These are phyloP conservation scores for Lasioglossum morio DNA, from an alignment of 2,888 invertebrate genomes.

Conservation along the genomic window DNA sequence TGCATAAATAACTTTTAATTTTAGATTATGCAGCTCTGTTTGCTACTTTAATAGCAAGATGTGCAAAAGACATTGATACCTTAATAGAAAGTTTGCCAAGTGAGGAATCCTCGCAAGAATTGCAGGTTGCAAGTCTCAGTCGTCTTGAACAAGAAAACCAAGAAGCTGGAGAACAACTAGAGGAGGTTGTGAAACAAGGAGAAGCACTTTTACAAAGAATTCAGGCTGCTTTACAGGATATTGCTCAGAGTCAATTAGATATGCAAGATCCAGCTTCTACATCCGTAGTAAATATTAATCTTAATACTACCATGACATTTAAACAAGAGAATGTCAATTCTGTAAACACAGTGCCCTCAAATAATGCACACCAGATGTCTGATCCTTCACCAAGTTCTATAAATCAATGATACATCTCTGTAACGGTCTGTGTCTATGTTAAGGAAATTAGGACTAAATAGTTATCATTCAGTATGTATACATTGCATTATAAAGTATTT, in stretches of 20 bases:
- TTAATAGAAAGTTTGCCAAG: conserved; percentile 97
- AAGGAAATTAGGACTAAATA: conserved; percentile 22
- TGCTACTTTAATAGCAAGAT: conserved; percentile 96
- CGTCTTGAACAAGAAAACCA: conserved; percentile 96
- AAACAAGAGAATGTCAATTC: conserved; percentile 77
- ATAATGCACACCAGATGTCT: conserved; percentile 75
- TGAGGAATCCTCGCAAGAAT: conserved; percentile 97
- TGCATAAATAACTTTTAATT: conserved; percentile 46
- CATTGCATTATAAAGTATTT: conserved; percentile 11
- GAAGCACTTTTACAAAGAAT: conserved; percentile 95
- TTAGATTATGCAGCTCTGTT: conserved; percentile 96
- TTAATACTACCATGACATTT: conserved; percentile 70
- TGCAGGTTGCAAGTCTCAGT: conserved; percentile 93
- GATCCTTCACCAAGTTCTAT: conserved; percentile 78
- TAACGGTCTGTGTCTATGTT: conserved; percentile 35
- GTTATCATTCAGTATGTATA: not conserved
- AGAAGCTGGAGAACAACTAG: conserved; percentile 94
- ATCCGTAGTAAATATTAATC: conserved; percentile 81
- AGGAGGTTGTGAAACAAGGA: conserved; percentile 93
- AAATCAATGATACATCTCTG: conserved; percentile 71
- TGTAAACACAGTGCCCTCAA: conserved; percentile 69
- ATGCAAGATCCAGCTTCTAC: conserved; percentile 90
- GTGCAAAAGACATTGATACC: conserved; percentile 99
- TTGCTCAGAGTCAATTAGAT: conserved; percentile 95
- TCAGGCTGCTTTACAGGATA: conserved; percentile 95